Evolutionary conservation across 2,113 vertebrate species (phyloP).

Genomic region (Cygnus buccinator): DNA sequence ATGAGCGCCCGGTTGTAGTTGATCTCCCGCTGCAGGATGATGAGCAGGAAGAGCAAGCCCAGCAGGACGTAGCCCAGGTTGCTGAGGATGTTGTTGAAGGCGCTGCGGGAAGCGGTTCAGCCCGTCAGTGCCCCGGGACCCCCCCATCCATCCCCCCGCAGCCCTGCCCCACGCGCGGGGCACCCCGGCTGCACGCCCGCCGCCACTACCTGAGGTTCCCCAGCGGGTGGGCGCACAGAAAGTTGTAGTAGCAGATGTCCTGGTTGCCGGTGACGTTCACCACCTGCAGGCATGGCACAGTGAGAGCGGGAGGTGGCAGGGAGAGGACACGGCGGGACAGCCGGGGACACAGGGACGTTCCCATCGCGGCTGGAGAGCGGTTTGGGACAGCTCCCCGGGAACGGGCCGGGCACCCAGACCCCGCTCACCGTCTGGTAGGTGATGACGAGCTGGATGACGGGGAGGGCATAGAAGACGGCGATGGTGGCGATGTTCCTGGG

Average conservation of each 20-base stretch:
- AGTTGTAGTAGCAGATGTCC: conserved; percentile 99
- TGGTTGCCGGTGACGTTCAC: conserved; percentile 97
- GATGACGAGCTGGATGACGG: conserved; percentile 96
- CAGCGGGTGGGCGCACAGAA: conserved; percentile 93
- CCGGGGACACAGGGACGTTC: accelerated
- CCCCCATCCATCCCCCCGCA: neutral
- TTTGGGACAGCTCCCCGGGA: neutral
- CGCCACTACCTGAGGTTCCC: conserved; percentile 87
- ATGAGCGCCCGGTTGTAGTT: conserved; percentile 87
- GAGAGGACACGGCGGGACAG: too few species aligned
- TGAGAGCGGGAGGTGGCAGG: accelerated
- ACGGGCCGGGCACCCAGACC: too few species aligned
- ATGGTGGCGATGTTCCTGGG: conserved; percentile 96
- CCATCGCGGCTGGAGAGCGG: accelerated
- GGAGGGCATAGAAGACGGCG: conserved; percentile 94
- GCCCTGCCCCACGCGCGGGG: neutral
- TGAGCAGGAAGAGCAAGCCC: conserved; percentile 93
- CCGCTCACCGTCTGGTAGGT: conserved; percentile 93
- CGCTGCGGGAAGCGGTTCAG: conserved; percentile 58
- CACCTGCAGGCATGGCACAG: conserved; percentile 71
- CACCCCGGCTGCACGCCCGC: neutral
- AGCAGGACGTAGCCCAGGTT: conserved; percentile 96
- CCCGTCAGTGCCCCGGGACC: accelerated
- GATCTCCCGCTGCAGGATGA: conserved; percentile 92
- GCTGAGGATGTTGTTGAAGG: conserved; percentile 99